Base-by-base conservation (phyloP, 2,113 vertebrate genomes). In the Osmerus eperlanus region DNA sequence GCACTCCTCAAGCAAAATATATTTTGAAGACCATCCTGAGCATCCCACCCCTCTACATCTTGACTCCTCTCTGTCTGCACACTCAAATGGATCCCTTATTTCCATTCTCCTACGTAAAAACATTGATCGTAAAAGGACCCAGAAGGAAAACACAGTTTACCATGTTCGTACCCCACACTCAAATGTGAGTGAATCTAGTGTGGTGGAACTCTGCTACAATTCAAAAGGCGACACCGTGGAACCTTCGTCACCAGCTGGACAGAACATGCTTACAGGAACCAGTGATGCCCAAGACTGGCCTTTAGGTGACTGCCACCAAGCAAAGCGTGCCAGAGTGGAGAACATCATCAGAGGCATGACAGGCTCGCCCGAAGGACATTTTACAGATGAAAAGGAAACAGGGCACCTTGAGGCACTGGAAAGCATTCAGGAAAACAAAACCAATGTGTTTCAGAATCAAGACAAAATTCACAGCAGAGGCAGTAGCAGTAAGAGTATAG, bases 291-390 rank as follows among this genome's bases (percentile, higher is more conserved):
- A 64, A 0, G 86, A 91, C 12, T 88, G 91, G 73, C 82, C 87
- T 64, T 28, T 83, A 0, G 74, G 84, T 23, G 90, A 91, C 21
- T 90, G 94, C 23, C 77, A 91, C 71, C 90, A 56, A 78, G 95
- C 93, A 9, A 99, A 99, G 84, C 88, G 94, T 16, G 94, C 95
- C 67, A 92, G 96, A 73, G 97, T 98, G 52, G 96, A 99, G 82
- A 95, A 94, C 76, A 96, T 96, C 68, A 88, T 97, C 80, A 92
- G 77, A 82, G 92, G 94, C 74, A 97, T 97, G 92, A 91, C 77
- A 18, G 73, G 91, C 59, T 88, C 89, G 65, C 86, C 92, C 8
- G 73, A 54, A 52, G 81, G 7, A 60, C 54, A 14, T 25, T 6
- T 0, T 65, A 65, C 47, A 70, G 14, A 80, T 18, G 23, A 55